Conservation (phyloP, 2,113 vertebrate genomes). For the Typhlomys cinereus region DNA sequence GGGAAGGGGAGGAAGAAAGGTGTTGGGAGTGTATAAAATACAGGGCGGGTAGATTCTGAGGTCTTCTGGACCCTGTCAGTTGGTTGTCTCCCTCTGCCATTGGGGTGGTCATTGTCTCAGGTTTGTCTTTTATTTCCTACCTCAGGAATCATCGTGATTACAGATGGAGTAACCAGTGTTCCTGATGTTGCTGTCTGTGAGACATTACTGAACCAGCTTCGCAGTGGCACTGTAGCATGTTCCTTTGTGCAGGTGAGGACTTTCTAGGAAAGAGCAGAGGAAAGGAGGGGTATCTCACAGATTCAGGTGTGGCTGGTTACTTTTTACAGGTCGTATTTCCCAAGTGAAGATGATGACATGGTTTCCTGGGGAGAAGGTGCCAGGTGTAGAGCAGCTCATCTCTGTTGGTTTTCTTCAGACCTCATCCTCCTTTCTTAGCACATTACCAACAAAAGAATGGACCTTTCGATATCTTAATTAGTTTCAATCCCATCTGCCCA, state of each 20-base stretch:
- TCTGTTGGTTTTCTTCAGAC: constrained; percentile 14
- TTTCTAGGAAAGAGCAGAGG: background rate
- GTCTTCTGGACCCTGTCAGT: background rate
- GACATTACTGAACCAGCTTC: constrained; percentile 96
- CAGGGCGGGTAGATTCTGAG: background rate
- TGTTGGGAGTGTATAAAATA: background rate
- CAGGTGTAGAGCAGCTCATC: constrained; percentile 14
- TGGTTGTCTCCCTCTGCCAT: background rate
- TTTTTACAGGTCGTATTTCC: background rate
- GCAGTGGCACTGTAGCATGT: constrained; percentile 95
- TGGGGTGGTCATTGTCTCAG: background rate
- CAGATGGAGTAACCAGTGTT: constrained; percentile 98
- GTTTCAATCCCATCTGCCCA: background rate
- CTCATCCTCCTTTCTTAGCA: background rate
- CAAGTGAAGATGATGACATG: background rate
- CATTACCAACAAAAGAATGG: background rate
- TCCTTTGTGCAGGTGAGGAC: constrained; percentile 95
- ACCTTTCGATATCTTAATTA: constrained; percentile 2
- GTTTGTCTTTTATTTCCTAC: constrained; percentile 18
- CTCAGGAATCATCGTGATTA: constrained; percentile 97
- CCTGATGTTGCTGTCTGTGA: constrained; percentile 97
- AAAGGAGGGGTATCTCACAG: background rate
- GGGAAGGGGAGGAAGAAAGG: background rate
- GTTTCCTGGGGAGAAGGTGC: background rate
- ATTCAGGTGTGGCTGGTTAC: background rate